These are phyloP conservation scores for Ceyx melanurus DNA, from an alignment of 2,113 vertebrate genomes.

Conservation along the genomic window DNA sequence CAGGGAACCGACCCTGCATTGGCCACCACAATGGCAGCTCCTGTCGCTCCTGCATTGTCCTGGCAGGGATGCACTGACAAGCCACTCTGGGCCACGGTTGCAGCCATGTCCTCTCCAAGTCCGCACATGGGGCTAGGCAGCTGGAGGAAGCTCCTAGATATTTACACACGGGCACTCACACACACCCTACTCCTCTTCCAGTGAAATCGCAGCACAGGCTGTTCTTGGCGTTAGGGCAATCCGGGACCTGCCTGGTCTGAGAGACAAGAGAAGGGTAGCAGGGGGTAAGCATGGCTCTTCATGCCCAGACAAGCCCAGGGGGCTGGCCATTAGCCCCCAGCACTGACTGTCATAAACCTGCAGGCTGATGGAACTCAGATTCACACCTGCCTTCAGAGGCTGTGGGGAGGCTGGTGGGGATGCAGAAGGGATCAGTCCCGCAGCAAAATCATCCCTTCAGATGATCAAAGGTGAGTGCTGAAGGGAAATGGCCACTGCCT, in stretches of 20 bases:
- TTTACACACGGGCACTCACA: constrained; percentile 49
- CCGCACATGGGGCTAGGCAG: neutral
- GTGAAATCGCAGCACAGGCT: neutral
- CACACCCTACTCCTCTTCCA: neutral
- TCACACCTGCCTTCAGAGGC: neutral
- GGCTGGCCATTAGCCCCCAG: accelerated
- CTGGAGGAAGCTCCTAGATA: constrained; percentile 25
- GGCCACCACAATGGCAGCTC: neutral
- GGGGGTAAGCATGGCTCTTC: neutral
- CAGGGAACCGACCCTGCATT: neutral
- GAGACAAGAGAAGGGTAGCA: constrained; percentile 14
- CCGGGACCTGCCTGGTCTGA: constrained; percentile 67
- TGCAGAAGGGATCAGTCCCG: neutral
- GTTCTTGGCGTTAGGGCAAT: constrained; percentile 41
- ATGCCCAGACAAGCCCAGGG: accelerated
- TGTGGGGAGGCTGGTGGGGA: neutral
- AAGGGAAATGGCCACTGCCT: neutral
- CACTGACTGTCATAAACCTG: accelerated
- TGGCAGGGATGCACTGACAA: neutral
- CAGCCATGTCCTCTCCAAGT: neutral
- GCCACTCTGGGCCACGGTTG: neutral
- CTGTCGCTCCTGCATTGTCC: neutral
- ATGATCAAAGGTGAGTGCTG: neutral
- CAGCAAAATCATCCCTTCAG: accelerated
- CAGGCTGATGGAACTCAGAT: neutral